Evolutionary conservation across 2,113 vertebrate species (phyloP).

Genomic region (Tachycineta bicolor): DNA sequence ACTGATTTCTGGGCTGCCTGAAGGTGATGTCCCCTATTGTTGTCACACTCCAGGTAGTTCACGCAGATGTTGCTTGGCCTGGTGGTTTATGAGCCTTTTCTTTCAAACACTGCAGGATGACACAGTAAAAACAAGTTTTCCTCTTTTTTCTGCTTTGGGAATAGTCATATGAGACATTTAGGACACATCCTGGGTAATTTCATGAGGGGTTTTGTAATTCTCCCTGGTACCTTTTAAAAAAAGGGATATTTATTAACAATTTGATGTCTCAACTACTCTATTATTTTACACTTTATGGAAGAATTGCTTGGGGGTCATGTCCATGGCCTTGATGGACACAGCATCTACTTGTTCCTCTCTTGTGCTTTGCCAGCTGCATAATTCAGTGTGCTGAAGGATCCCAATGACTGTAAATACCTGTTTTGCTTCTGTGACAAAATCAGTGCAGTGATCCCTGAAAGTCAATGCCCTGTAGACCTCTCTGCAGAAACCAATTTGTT

Average conservation of each 20-base stretch:
- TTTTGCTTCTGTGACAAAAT: background rate
- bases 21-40: background rate
- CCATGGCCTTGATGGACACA: background rate
- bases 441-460: background rate
- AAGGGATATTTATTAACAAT: background rate
- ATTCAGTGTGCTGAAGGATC: background rate
- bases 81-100: background rate
- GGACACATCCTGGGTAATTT: background rate
- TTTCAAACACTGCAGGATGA: background rate
- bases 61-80: background rate
- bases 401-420: background rate
- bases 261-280: rapidly evolving
- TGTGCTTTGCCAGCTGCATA: background rate
- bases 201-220: background rate
- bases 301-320: background rate
- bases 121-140: background rate
- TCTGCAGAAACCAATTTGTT: background rate
- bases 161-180: background rate
- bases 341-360: background rate
- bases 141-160: background rate
- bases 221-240: background rate
- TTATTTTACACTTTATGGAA: background rate
- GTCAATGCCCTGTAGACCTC: background rate
- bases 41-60: background rate
- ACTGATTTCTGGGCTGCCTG: background rate